Percentiles rank a stretch among this genome's conserved stretches.
phyloP scores from a whole-genome alignment of 2,888 invertebrate genomes.

The Pseudeuparius sepicola region DNA sequence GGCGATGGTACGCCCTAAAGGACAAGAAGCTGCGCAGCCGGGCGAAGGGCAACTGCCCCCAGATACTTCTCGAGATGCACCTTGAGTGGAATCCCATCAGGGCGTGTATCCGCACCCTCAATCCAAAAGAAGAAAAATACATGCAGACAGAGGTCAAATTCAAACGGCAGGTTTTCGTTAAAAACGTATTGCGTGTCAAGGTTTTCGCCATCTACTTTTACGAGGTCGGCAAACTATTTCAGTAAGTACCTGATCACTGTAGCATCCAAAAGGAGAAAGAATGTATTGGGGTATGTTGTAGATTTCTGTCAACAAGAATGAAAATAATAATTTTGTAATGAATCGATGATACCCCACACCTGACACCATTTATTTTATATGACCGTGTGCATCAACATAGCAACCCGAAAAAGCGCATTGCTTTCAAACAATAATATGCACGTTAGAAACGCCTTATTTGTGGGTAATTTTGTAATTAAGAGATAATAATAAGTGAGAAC shows the following conservation, averaged over 20 bases:
- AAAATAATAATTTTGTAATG: too few species aligned
- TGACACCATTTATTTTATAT: too few species aligned
- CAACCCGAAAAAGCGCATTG: too few species aligned
- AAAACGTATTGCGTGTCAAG: slow-evolving; percentile 87
- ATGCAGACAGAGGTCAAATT: slow-evolving; percentile 93
- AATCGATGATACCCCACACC: too few species aligned
- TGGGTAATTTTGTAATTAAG: too few species aligned
- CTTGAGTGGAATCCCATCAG: slow-evolving; percentile 88
- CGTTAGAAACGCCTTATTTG: too few species aligned
- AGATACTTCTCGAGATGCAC: slow-evolving; percentile 84
- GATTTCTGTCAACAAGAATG: too few species aligned
- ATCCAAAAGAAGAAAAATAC: slow-evolving; percentile 91
- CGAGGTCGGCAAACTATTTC: slow-evolving; percentile 82
- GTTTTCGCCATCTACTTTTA: slow-evolving; percentile 81
- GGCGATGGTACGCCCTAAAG: slow-evolving; percentile 92
- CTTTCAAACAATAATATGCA: too few species aligned
- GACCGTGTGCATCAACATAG: too few species aligned
- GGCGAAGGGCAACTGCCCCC: slow-evolving; percentile 87
- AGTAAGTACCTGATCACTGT: slow-evolving; percentile 71
- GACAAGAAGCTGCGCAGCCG: slow-evolving; percentile 84
- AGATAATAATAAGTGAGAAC: too few species aligned
- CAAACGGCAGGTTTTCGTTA: slow-evolving; percentile 86
- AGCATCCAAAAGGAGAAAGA: too few species aligned
- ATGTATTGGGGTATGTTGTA: too few species aligned
- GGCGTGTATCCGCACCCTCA: slow-evolving; percentile 86